phyloP scores from a whole-genome alignment of 2,797 vertebrate species.

The Ispidina picta region DNA sequence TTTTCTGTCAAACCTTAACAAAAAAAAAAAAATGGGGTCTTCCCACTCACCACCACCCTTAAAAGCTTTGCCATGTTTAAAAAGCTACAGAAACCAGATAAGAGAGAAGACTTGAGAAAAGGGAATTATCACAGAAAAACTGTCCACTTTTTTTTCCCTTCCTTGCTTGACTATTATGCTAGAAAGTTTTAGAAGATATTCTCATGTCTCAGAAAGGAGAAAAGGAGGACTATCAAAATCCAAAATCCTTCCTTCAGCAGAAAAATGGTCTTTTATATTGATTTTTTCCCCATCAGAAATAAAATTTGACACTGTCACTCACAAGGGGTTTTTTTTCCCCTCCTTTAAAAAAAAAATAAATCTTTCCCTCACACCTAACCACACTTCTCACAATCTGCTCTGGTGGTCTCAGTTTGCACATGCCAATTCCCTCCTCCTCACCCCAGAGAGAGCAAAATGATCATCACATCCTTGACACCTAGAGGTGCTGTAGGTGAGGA shows the following conservation, averaged over 20 bases:
- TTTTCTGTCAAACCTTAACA: not conserved
- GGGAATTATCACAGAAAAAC: not conserved
- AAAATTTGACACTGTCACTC: not conserved
- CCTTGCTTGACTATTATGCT: not conserved
- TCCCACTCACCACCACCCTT: fast-evolving
- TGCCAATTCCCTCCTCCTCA: not conserved
- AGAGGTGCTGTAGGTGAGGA: not conserved
- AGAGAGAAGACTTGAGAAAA: not conserved
- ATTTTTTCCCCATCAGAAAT: not conserved
- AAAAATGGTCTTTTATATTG: not conserved
- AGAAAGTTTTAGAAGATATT: not conserved
- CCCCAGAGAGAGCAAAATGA: fast-evolving
- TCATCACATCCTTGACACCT: not conserved
- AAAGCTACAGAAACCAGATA: not conserved
- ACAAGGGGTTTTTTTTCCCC: not conserved
- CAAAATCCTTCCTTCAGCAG: not conserved
- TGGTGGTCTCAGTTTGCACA: not conserved
- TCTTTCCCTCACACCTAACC: not conserved
- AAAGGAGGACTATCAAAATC: not conserved
- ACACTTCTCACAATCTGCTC: not conserved
- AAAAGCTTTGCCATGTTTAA: not conserved
- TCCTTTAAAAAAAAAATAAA: not conserved
- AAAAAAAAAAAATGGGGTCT: not conserved
- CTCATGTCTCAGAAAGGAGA: not conserved
- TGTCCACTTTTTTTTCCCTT: fast-evolving